Evolutionary conservation across 2,888 invertebrate genomes (phyloP).

Genomic region (Stenodera caucasica): DNA sequence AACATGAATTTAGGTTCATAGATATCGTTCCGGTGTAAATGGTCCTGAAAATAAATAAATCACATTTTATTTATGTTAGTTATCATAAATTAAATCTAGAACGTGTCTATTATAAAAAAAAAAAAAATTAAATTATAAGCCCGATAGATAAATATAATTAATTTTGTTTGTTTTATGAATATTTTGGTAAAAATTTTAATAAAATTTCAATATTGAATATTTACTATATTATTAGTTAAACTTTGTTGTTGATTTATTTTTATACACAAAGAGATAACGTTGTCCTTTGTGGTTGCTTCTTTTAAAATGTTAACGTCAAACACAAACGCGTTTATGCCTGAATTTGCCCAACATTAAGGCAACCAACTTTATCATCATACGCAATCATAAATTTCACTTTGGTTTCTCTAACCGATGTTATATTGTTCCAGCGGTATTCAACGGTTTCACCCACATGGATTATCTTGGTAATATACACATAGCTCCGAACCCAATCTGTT

Average conservation of each 20-base stretch:
- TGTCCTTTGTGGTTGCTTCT: conserved; percentile 31
- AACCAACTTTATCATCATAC: conserved; percentile 31
- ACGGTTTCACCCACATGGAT: conserved; percentile 29
- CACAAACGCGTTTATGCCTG: conserved; percentile 24
- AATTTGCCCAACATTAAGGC: conserved; percentile 32
- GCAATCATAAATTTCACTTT: conserved; percentile 32
- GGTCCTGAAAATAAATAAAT: conserved; percentile 25
- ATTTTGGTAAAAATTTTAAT: background rate
- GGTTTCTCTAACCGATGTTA: conserved; percentile 29
- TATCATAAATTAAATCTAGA: conserved; percentile 25
- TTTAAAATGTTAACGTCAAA: conserved; percentile 32
- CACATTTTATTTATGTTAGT: conserved; percentile 20
- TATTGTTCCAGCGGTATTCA: conserved; percentile 30
- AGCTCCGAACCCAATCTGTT: conserved; percentile 15
- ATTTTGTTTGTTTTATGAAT: conserved; percentile 3
- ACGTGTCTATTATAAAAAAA: background rate
- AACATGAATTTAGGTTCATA: conserved; percentile 25
- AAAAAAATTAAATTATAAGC: background rate
- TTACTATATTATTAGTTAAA: conserved; percentile 13
- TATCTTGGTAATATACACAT: conserved; percentile 23
- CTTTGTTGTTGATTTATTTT: conserved; percentile 26
- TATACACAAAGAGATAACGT: conserved; percentile 29
- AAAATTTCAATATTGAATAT: background rate
- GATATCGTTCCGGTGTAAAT: conserved; percentile 22
- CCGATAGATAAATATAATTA: background rate